These are phyloP conservation scores for Stichodactyla helianthus DNA, from an alignment of 64 coral and sea anemone species.

Conservation along the genomic window DNA sequence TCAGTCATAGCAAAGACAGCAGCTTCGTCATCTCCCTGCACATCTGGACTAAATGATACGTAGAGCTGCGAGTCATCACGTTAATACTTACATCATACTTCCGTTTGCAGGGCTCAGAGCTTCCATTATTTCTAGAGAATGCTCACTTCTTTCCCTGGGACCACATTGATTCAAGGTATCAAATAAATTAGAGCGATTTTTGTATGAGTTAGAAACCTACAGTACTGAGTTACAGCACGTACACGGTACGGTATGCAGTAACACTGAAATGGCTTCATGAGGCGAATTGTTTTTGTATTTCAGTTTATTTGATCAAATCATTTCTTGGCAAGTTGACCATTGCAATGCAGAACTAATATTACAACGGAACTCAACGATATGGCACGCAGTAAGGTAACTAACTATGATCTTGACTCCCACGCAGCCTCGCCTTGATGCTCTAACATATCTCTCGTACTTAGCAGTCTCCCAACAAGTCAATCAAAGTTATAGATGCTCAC, in stretches of 20 bases:
- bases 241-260: too few relatives aligned
- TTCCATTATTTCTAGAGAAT: slow-evolving; percentile 19
- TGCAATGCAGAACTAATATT: slow-evolving; percentile 57
- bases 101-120: slow-evolving; percentile 14
- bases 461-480: too few relatives aligned
- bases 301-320: slow-evolving; percentile 53
- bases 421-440: too few relatives aligned
- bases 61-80: too few relatives aligned
- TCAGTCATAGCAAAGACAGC: too few relatives aligned
- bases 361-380: slow-evolving; percentile 64
- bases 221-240: too few relatives aligned
- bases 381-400: slow-evolving; percentile 68
- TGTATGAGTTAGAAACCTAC: too few relatives aligned
- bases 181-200: neutral
- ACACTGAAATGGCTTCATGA: too few relatives aligned
- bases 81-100: neutral
- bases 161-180: slow-evolving; percentile 46
- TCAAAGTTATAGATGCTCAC: too few relatives aligned
- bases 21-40: too few relatives aligned
- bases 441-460: too few relatives aligned
- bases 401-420: neutral
- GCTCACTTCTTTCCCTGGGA: slow-evolving; percentile 44
- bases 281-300: neutral
- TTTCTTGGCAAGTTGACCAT: slow-evolving; percentile 63
- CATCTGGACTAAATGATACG: too few relatives aligned